phyloP scores from a whole-genome alignment of 2,888 invertebrate species.

The Chrysopilus asiliformis region DNA sequence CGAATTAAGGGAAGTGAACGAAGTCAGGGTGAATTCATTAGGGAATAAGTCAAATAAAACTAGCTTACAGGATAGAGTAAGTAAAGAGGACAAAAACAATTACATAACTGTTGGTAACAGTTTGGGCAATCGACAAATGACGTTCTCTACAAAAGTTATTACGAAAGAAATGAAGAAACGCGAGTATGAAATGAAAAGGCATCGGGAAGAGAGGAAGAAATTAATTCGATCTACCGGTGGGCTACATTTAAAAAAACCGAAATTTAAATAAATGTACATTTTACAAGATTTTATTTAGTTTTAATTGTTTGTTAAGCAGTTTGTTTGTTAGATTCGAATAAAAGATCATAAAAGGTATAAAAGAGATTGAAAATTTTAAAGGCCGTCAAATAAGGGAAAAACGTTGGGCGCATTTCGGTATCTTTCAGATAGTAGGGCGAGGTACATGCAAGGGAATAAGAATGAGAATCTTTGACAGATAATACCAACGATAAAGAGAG shows the following conservation, averaged over 20 bases:
- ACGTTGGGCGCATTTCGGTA: no score
- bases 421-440: no score
- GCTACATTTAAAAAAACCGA: conserved; percentile 33
- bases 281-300: not conserved
- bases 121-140: conserved; percentile 66
- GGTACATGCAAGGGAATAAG: no score
- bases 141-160: conserved; percentile 50
- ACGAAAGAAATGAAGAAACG: conserved; percentile 42
- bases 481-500: no score
- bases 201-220: conserved; percentile 55
- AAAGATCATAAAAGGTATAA: no score
- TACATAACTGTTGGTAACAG: conserved; percentile 32
- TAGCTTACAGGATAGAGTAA: conserved; percentile 56
- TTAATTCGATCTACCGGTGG: conserved; percentile 44
- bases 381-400: no score
- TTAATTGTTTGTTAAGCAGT: no score
- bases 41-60: conserved; percentile 22
- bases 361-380: no score
- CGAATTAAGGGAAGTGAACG: conserved; percentile 46
- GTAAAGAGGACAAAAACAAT: conserved; percentile 36
- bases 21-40: conserved; percentile 41
- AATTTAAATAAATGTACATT: conserved; percentile 25
- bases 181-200: conserved; percentile 48
- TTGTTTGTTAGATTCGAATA: no score
- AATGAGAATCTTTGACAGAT: no score